These are phyloP conservation scores for Anas georgica DNA, from an alignment of 2,797 vertebrate species.

Conservation along the genomic window DNA sequence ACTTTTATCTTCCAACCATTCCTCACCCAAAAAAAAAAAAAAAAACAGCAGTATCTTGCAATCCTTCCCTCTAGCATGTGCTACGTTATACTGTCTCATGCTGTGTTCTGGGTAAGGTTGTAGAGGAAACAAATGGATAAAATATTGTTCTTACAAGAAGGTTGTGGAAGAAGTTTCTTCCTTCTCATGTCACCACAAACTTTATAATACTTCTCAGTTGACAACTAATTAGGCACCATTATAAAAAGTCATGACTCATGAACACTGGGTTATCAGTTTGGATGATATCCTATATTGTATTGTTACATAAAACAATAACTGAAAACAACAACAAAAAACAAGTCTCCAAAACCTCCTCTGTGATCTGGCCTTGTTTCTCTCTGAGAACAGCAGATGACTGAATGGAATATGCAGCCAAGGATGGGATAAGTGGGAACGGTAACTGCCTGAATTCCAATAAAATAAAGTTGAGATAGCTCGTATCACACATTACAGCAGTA, in stretches of 20 bases:
- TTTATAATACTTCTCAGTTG: not conserved
- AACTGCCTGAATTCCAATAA: not conserved
- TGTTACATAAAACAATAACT: not conserved
- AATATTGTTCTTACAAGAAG: not conserved
- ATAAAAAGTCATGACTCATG: not conserved
- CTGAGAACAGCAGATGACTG: not conserved
- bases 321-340: not conserved
- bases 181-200: not conserved
- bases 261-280: not conserved
- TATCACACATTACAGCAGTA: not conserved
- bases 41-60: not conserved
- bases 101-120: not conserved
- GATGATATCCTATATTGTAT: not conserved
- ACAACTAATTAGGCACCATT: not conserved
- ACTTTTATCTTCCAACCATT: not conserved
- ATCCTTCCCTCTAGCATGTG: not conserved
- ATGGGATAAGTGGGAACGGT: not conserved
- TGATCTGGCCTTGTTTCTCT: not conserved
- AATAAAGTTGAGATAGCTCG: not conserved
- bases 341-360: not conserved
- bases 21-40: not conserved
- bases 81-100: not conserved
- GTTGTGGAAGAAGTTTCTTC: not conserved
- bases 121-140: not conserved
- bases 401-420: not conserved